These are phyloP conservation scores for Zaprionus inermis DNA, from an alignment of 1,140 invertebrate genomes.

Conservation along the genomic window DNA sequence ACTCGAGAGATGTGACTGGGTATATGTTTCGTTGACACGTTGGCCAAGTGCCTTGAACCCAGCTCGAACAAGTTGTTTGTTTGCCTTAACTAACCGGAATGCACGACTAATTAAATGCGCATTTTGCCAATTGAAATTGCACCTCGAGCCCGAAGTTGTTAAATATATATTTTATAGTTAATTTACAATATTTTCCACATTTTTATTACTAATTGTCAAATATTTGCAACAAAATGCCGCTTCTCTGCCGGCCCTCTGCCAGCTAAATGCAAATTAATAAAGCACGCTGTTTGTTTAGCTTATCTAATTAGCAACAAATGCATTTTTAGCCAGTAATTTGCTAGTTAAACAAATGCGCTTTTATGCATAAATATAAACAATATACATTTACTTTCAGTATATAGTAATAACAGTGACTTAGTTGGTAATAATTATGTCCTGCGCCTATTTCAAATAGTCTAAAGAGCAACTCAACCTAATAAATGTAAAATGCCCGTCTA, in stretches of 20 bases:
- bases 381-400: slow-evolving; percentile 6
- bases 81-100: not conserved
- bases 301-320: slow-evolving; percentile 64
- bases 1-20: too few relatives aligned
- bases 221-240: slow-evolving; percentile 21
- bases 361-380: not conserved
- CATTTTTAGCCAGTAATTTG: slow-evolving; percentile 39
- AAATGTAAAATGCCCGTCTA: too few relatives aligned
- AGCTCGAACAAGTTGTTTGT: not conserved
- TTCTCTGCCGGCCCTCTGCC: slow-evolving; percentile 14
- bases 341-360: slow-evolving; percentile 35
- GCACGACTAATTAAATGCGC: slow-evolving; percentile 24
- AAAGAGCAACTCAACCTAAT: too few relatives aligned
- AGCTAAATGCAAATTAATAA: slow-evolving; percentile 72
- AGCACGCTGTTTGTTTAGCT: slow-evolving; percentile 64
- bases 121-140: not conserved
- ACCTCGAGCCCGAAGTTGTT: slow-evolving; percentile 12
- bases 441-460: too few relatives aligned
- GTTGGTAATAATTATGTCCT: too few relatives aligned
- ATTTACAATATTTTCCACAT: not conserved
- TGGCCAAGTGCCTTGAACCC: not conserved
- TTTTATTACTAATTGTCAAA: slow-evolving; percentile 33
- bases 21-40: not conserved
- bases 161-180: not conserved
- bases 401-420: not conserved